A percentile compares a stretch with the other conserved stretches of the same genome.
phyloP scores from a whole-genome alignment of 2,888 invertebrate species.

The Cynaeus angustus region DNA sequence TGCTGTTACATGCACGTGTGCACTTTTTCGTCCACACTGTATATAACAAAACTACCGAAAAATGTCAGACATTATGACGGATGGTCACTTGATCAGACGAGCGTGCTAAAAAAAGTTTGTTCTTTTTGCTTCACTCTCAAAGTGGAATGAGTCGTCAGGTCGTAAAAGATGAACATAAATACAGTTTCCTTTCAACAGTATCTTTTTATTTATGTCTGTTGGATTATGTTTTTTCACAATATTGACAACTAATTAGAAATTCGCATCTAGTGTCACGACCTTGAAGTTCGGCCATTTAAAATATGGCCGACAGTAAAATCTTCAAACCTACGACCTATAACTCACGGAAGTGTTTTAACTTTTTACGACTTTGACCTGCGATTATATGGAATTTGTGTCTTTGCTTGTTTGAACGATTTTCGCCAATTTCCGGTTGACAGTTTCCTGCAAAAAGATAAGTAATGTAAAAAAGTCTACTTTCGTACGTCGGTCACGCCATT shows the following conservation, averaged over 20 bases:
- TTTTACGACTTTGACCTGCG: not conserved
- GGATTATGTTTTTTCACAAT: not conserved
- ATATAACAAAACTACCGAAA: not conserved
- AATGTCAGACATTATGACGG: not conserved
- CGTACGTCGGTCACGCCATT: no score
- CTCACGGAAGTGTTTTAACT: not conserved
- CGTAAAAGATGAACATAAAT: not conserved
- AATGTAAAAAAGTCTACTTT: no score
- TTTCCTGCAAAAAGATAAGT: no score
- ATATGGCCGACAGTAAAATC: not conserved
- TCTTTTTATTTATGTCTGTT: not conserved
- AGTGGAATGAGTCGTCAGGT: not conserved
- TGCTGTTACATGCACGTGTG: not conserved
- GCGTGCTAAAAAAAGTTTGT: not conserved
- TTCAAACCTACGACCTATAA: not conserved
- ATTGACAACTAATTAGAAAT: not conserved
- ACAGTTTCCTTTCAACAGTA: not conserved
- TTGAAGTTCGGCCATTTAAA: not conserved
- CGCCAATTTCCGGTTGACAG: no score
- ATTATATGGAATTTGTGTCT: no score
- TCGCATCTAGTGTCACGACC: not conserved
- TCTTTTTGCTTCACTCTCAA: no score
- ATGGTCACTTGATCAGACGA: not conserved
- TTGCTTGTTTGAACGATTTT: no score
- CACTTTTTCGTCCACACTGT: not conserved